Base-by-base conservation (phyloP, 2,113 vertebrate genomes). In the Andinoacara biseriatus region DNA sequence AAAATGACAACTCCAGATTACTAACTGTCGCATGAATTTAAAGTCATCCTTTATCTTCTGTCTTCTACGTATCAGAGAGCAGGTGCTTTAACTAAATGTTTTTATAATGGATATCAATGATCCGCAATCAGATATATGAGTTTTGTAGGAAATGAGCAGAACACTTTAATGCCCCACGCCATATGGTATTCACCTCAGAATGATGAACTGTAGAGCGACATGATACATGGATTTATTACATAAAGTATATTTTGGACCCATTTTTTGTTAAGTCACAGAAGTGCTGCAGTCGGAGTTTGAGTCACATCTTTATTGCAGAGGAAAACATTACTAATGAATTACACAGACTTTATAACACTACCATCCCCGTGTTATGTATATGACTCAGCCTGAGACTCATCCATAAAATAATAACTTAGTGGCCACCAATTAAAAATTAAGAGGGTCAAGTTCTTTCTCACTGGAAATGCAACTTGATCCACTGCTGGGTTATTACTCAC, bases 11-110 rank as follows among this genome's bases (percentile, higher is more conserved):
- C 35, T 49, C 2, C 2, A 31, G 24, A 79, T 78, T n/a, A 18
- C 56, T 54, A n/a, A 15, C 7, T 11, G 24, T 33, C 33, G 75
- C 11, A 4, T 79, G 14, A 2, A 18, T 72, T 58, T 33, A 76
- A 72, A 63, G 26, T 67, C 81, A 80, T 43, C 3, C 15, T 81
- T 88, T 78, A 86, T 76, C 5, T 63, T 74, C 10, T 18, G 5
- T 69, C 10, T 72, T 77, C n/a, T 7, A 7, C 1, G 5, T 26
- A 56, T 76, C 67, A 78, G 2, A n/a, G 52, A 76, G 58, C 62
- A 80, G 35, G 63, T 60, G 38, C 35, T 56, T 65, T 49, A 57
- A 33, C 24, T 49, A 54, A 62, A 46, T 46, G 9, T 49, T 40
- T 46, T 78, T 29, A 31, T 33, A 80, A 54, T 9, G 2, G 31